A percentile compares a stretch with the other conserved stretches of the same genome.
Conservation (phyloP, 1,140 invertebrate species). For the Conus betulinus region DNA sequence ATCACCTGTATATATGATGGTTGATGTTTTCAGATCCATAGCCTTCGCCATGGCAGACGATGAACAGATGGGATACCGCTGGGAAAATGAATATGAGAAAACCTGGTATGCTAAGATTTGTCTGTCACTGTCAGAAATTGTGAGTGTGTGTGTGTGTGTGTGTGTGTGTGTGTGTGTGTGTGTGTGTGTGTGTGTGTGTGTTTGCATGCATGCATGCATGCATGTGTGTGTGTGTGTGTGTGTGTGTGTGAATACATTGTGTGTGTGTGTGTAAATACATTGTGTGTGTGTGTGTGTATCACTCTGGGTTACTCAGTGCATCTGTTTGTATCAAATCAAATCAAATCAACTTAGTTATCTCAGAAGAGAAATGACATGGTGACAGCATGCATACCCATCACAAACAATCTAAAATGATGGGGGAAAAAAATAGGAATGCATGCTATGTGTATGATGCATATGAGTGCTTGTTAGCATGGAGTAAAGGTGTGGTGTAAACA, state of each 20-base stretch:
- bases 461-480: too few species aligned
- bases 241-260: neutral
- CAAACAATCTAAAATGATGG: too few species aligned
- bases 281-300: neutral
- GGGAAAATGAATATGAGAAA: conserved; percentile 96
- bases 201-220: neutral
- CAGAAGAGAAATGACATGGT: too few species aligned
- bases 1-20: too few species aligned
- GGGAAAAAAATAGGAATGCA: too few species aligned
- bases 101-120: conserved; percentile 67
- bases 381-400: too few species aligned
- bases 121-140: neutral
- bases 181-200: neutral
- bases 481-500: too few species aligned
- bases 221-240: neutral
- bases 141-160: neutral
- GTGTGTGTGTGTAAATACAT: neutral
- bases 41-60: conserved; percentile 73
- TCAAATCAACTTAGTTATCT: too few species aligned
- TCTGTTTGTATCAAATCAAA: too few species aligned
- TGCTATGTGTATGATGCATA: too few species aligned
- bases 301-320: too few species aligned
- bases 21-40: neutral
- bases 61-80: conserved; percentile 93
- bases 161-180: neutral